A percentile compares a stretch with the other conserved stretches of the same genome.
These are phyloP conservation scores for Sphenodon punctatus DNA, from an alignment of 2,797 vertebrate species.

Conservation along the genomic window DNA sequence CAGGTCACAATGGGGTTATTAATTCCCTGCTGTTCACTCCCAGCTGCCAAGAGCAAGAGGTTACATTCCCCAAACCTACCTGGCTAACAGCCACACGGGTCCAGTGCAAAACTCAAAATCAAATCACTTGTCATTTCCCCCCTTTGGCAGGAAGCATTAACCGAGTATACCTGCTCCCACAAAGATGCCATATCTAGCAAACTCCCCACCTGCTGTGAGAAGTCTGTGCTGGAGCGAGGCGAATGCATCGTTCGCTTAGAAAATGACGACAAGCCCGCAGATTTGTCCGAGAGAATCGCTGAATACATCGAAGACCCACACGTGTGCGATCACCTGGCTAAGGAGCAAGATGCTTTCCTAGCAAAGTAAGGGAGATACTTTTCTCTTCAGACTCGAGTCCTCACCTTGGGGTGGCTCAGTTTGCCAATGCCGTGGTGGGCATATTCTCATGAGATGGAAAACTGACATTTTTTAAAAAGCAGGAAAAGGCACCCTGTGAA, in stretches of 20 bases:
- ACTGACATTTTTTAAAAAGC: not conserved
- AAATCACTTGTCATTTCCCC: not conserved
- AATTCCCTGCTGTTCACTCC: too few relatives aligned
- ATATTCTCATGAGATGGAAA: too few relatives aligned
- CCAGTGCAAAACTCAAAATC: too few relatives aligned
- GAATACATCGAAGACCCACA: conserved; percentile 44
- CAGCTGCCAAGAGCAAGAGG: too few relatives aligned
- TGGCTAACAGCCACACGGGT: too few relatives aligned
- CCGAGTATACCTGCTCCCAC: conserved; percentile 54
- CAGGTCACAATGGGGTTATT: too few relatives aligned
- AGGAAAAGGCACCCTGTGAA: too few relatives aligned
- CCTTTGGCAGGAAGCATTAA: conserved; percentile 48
- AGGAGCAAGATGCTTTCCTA: not conserved
- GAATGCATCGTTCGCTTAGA: conserved; percentile 37
- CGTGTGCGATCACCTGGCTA: not conserved
- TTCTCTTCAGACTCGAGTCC: not conserved
- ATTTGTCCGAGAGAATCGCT: conserved; percentile 33
- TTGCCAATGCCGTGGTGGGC: not conserved
- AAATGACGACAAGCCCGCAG: conserved; percentile 56
- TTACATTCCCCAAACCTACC: too few relatives aligned
- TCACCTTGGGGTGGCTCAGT: too few relatives aligned
- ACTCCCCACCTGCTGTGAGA: conserved; percentile 65
- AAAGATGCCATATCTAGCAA: conserved; percentile 59
- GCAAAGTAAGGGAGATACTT: not conserved
- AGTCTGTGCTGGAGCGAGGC: conserved; percentile 25